Conservation (phyloP, 2,113 vertebrate genomes). For the Holacanthus passer region DNA sequence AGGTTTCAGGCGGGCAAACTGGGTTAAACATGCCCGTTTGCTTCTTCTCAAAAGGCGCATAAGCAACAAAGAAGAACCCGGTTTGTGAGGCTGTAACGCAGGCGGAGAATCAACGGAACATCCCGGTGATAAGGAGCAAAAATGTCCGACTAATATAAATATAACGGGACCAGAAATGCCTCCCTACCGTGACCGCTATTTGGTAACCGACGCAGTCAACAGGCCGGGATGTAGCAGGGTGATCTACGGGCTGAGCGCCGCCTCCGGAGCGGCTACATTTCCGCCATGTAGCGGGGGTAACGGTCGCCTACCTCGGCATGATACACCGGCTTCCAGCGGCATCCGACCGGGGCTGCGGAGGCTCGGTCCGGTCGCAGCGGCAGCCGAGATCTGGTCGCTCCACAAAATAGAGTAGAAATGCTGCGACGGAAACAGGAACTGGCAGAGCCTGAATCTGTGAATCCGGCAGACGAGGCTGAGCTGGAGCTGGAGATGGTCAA, state of each 20-base stretch:
- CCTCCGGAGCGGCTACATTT: conserved; percentile 29
- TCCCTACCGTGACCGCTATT: conserved; percentile 68
- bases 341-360: conserved; percentile 64
- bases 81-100: not conserved
- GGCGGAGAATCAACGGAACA: too few species aligned
- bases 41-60: conserved; percentile 15
- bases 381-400: conserved; percentile 48
- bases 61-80: conserved; percentile 4
- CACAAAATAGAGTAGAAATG: conserved; percentile 44
- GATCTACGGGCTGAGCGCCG: conserved; percentile 22
- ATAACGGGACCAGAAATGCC: conserved; percentile 12
- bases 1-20: too few species aligned
- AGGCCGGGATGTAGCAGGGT: conserved; percentile 77
- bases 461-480: conserved; percentile 66
- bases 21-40: conserved; percentile 22
- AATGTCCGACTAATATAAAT: conserved; percentile 20
- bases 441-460: conserved; percentile 57
- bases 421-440: conserved; percentile 81
- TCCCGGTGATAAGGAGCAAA: not conserved
- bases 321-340: conserved; percentile 59
- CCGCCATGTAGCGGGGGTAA: conserved; percentile 35
- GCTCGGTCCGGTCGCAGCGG: conserved; percentile 60
- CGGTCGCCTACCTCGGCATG: conserved; percentile 69
- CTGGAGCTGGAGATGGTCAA: conserved; percentile 73
- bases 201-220: conserved; percentile 80